These are phyloP conservation scores for Drosophila austrosaltans DNA, from an alignment of 2,888 invertebrate genomes.

Conservation along the genomic window DNA sequence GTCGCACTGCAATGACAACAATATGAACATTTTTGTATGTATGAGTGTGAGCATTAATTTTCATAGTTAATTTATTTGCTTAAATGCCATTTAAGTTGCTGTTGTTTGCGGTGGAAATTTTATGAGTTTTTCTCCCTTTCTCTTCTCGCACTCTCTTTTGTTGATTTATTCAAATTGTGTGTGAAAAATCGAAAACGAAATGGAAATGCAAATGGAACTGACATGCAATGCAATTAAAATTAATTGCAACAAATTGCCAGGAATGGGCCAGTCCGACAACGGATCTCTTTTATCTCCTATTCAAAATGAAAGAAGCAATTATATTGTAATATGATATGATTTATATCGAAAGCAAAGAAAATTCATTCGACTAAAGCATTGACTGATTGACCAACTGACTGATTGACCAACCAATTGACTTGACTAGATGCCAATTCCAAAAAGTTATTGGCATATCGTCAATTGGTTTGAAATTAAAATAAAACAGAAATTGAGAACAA, in stretches of 20 bases:
- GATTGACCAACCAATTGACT: too few species aligned
- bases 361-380: background rate
- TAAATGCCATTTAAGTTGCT: conserved; percentile 59
- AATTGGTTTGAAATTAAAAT: conserved; percentile 12
- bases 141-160: conserved; percentile 33
- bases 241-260: conserved; percentile 71
- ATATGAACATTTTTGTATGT: conserved; percentile 16
- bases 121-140: conserved; percentile 10
- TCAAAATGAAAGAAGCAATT: background rate
- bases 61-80: conserved; percentile 70
- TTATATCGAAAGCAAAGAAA: conserved; percentile 21
- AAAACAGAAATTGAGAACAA: conserved; percentile 7
- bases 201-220: conserved; percentile 46
- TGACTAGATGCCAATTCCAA: background rate
- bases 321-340: conserved; percentile 22
- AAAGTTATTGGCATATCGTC: conserved; percentile 6
- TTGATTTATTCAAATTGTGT: conserved; percentile 75
- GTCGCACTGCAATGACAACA: conserved; percentile 87
- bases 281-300: background rate
- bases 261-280: background rate
- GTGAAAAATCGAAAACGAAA: conserved; percentile 72
- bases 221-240: conserved; percentile 73
- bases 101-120: conserved; percentile 23
- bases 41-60: conserved; percentile 58
- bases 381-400: background rate